A percentile compares a stretch with the other conserved stretches of the same genome.
Conservation (phyloP, 64 coral and sea anemone genomes). For the Montipora foliosa region DNA sequence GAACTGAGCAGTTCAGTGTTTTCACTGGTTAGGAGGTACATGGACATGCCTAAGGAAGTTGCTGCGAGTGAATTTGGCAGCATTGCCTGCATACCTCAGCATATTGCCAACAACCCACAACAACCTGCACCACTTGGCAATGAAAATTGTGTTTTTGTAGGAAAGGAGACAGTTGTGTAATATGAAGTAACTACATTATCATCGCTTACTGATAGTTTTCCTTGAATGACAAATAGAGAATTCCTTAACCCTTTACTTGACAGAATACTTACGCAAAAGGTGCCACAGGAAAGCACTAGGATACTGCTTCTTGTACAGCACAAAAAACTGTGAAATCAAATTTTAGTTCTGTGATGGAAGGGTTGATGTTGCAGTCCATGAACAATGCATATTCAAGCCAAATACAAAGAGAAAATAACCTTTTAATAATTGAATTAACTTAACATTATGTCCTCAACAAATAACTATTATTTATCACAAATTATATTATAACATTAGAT, state of each 20-base stretch:
- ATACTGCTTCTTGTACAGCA: too few relatives aligned
- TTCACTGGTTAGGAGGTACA: conserved; percentile 81
- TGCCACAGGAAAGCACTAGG: too few relatives aligned
- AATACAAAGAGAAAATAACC: too few relatives aligned
- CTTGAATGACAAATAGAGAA: background rate
- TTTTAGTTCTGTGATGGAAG: too few relatives aligned
- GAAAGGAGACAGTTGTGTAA: conserved; percentile 76
- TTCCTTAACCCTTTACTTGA: background rate
- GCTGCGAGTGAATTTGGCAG: conserved; percentile 86
- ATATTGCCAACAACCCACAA: conserved; percentile 53
- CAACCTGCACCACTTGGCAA: conserved; percentile 2
- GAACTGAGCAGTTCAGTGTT: conserved; percentile 87
- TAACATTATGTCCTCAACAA: background rate
- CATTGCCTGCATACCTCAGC: conserved; percentile 84
- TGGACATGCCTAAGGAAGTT: conserved; percentile 87
- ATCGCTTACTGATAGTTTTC: background rate
- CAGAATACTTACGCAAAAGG: background rate
- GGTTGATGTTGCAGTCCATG: too few relatives aligned
- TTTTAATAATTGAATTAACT: too few relatives aligned
- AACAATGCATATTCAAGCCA: too few relatives aligned
- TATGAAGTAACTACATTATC: background rate
- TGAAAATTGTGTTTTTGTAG: conserved; percentile 47
- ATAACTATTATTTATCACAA: background rate
- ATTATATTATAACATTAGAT: background rate
- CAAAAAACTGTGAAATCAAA: too few relatives aligned